Evolutionary conservation across 2,113 vertebrate genomes (phyloP).

Genomic region (Copsychus sechellarum): DNA sequence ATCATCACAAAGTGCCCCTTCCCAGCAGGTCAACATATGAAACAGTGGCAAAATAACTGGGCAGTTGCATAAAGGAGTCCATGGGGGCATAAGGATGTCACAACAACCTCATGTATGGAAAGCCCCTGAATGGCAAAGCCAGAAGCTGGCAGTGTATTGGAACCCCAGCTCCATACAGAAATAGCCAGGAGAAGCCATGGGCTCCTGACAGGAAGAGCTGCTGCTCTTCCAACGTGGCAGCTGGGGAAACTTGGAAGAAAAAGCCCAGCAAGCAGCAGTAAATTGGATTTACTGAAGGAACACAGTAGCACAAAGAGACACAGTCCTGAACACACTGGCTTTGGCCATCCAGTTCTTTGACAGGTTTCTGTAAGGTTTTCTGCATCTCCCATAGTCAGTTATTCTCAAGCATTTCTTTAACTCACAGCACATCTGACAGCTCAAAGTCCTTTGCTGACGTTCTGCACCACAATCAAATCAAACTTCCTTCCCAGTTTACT

Average conservation of each 20-base stretch:
- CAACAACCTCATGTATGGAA: background rate
- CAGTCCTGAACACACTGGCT: background rate
- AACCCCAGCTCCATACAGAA: background rate
- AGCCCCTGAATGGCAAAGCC: background rate
- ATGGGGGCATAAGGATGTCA: too few relatives aligned
- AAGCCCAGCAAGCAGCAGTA: background rate
- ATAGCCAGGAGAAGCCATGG: background rate
- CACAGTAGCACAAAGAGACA: background rate
- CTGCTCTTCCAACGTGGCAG: background rate
- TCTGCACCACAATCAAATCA: background rate
- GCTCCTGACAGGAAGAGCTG: background rate
- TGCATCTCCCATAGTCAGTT: background rate
- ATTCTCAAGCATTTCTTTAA: background rate
- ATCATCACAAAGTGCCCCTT: background rate
- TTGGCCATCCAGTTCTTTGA: background rate
- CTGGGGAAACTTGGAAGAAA: background rate
- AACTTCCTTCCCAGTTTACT: background rate
- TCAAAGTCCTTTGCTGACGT: background rate
- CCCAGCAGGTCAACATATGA: background rate
- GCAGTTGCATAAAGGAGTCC: background rate
- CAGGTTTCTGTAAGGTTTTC: background rate
- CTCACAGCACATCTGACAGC: background rate
- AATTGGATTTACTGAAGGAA: background rate
- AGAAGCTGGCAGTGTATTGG: rapidly evolving
- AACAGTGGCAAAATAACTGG: background rate